Evolutionary conservation across 2,888 invertebrate genomes (phyloP), one percentile per base, ranked within the genome.

Genomic region (Euspilapteryx auroguttella): DNA sequence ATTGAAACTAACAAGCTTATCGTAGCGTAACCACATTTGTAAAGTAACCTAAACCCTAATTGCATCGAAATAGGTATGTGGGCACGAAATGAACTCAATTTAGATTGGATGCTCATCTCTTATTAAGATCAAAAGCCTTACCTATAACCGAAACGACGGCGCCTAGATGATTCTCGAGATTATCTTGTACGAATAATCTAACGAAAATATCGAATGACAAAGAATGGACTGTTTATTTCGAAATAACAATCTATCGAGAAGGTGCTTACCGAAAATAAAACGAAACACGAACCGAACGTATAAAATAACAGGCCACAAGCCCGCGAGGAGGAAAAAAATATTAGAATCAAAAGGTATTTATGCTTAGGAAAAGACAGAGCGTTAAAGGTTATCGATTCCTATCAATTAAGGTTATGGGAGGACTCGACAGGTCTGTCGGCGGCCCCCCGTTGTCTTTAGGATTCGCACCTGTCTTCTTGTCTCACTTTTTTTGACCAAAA

Each of bases 321-420:
- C n/a, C n/a, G 17, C 17, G 17, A 17, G 5, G n/a, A n/a, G 45
- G 43, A 29, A 55, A 61, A 71, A 69, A 68, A 55, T 44, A 75
- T 73, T 58, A 61, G 51, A 61, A 75, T 75, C 75, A 45, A 47
- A 44, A 45, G 49, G 55, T 68, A 66, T 73, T 71, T 71, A 73
- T 69, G 64, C 61, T 48, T 48, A 58, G 62, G 73, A 59, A 64
- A 62, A 62, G 58, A 49, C 42, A 55, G 51, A 56, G 57, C 62
- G 61, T 58, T 69, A 65, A 69, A 68, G 73, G 62, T 66, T 68
- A 71, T 69, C 73, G 73, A 75, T 73, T 64, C 57, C 73, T 71
- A 75, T 75, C 75, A 73, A 75, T 73, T 75, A 73, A 64, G 66
- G 71, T 71, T 71, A 68, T 68, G 62, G 68, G 63, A 54, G 48